Evolutionary conservation across 1,140 invertebrate species (phyloP).

Genomic region (Drosophila melanica): DNA sequence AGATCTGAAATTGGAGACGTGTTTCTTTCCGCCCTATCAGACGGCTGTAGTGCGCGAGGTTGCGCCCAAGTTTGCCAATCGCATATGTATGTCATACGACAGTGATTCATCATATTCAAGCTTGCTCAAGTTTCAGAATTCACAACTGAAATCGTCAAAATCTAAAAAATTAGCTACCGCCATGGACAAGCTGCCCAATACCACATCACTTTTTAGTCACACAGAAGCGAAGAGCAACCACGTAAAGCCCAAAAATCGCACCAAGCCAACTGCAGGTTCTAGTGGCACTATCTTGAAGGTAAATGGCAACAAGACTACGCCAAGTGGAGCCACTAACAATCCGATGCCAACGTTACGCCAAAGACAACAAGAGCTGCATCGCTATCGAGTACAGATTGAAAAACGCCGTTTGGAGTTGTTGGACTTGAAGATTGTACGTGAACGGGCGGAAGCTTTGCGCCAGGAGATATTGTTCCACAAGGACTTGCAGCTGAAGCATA

Average conservation of each 20-base stretch:
- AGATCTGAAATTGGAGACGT: constrained; percentile 54
- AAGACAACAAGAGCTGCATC: constrained; percentile 70
- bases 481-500: constrained; percentile 68
- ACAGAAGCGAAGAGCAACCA: background rate
- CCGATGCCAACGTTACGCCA: constrained; percentile 58
- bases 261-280: background rate
- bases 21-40: constrained; percentile 60
- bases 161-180: background rate
- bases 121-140: constrained; percentile 32
- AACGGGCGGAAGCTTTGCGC: constrained; percentile 69
- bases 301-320: constrained; percentile 15
- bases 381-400: constrained; percentile 65
- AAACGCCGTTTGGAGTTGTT: constrained; percentile 66
- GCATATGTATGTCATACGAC: constrained; percentile 40
- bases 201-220: background rate
- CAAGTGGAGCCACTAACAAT: constrained; percentile 24
- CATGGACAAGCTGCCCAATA: constrained; percentile 2
- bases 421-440: constrained; percentile 68
- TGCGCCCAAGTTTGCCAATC: constrained; percentile 58
- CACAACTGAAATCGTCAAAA: constrained; percentile 21
- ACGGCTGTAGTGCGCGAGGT: constrained; percentile 62
- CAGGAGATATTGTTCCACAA: constrained; percentile 72
- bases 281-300: background rate
- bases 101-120: constrained; percentile 55
- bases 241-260: constrained; percentile 28